Base-by-base conservation (phyloP, 2,888 invertebrate species). In the Sicus ferrugineus region DNA sequence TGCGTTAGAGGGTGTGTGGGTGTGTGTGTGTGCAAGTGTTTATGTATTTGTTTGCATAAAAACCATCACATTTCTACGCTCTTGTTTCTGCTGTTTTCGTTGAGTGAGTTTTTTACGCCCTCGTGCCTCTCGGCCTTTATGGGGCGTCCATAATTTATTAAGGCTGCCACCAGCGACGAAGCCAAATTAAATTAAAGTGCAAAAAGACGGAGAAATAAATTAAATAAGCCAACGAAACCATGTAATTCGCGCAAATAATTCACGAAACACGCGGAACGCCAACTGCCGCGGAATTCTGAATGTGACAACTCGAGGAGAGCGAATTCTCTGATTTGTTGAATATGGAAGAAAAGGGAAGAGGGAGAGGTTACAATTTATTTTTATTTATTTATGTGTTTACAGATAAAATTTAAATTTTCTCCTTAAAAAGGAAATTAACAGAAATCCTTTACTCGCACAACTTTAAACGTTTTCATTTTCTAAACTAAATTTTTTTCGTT, bases 151-250 rank as follows among this genome's bases (percentile, higher is more conserved):
- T 80, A 79, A 80, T 80, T 80, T 80, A 80, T 80, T 81, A 79
- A 81, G 80, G 77, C 78, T 76, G 78, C 78, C 76, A 75, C 70
- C 76, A 46, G 21, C 46, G 6, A 54, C 28, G 26, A 56, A 69
- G 67, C 61, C 75, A 79, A 80, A 77, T 79, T 77, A 81, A 80
- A 77, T 77, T 76, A 76, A 79, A 80, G 77, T 75, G 78, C 77
- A 71, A 74, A n/a, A 58, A 64, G 58, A 66, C 16, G 16, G 31
- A 21, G 19, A 52, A n/a, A 52, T 50, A 52, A 67, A 67, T 26
- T 31, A 31, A 71, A 52, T 38, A 21, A 28, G 26, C 46, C 48
- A 9, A 62, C 23, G 56, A 56, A 65, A 69, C 56, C 30, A 23
- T 28, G 48, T 50, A 59, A 58, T 67, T 46, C 31, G 59, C 59